These are phyloP conservation scores for Drosophila nigritarsus DNA, from an alignment of 2,888 invertebrate species.

Conservation along the genomic window DNA sequence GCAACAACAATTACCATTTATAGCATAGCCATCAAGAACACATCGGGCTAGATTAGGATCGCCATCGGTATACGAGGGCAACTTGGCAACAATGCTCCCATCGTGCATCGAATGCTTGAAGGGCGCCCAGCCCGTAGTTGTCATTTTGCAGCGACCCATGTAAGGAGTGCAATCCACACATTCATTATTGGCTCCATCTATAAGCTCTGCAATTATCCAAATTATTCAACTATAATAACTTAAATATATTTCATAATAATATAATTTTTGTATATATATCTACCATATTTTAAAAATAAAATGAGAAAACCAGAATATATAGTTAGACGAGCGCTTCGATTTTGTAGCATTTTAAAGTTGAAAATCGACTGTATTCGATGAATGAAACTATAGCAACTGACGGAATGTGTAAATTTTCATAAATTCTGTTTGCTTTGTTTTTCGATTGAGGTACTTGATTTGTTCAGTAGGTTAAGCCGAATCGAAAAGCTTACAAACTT, in stretches of 20 bases:
- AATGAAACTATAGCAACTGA: background rate
- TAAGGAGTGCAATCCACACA: slow-evolving; percentile 20
- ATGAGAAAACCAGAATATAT: background rate
- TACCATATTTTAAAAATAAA: background rate
- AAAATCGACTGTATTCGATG: background rate
- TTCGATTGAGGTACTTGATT: background rate
- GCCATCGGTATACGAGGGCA: background rate
- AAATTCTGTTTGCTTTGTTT: background rate
- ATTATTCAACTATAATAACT: background rate
- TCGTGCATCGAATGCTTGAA: slow-evolving; percentile 1
- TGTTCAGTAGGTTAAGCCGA: too few species aligned
- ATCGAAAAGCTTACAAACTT: too few species aligned
- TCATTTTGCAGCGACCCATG: slow-evolving; percentile 5
- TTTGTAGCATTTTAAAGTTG: background rate
- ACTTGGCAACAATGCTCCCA: background rate
- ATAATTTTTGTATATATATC: background rate
- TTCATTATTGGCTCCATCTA: slow-evolving; percentile 13
- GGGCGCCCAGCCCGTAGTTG: slow-evolving; percentile 4
- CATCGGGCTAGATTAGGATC: slow-evolving; percentile 2
- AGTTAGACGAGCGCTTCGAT: background rate
- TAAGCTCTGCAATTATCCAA: background rate
- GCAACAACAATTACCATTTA: slow-evolving; percentile 11
- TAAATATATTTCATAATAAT: too few species aligned
- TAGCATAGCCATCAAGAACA: slow-evolving; percentile 8
- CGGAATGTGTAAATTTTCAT: background rate